These are phyloP conservation scores for Drosophila bipectinata DNA, from an alignment of 1,140 invertebrate genomes.

Conservation along the genomic window DNA sequence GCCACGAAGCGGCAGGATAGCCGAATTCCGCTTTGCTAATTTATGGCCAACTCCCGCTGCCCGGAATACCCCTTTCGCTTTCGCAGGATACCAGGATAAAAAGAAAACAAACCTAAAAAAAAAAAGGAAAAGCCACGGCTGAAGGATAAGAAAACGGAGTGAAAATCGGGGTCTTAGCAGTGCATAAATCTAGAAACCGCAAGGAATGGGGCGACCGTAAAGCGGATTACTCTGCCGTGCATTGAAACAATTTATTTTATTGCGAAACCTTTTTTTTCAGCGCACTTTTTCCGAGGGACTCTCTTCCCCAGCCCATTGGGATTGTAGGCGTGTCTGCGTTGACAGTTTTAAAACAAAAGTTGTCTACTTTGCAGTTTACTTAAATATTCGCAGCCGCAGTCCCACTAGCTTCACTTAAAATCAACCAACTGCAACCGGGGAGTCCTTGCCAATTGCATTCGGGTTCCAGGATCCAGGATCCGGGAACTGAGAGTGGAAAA, in stretches of 20 bases:
- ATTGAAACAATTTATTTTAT: slow-evolving; percentile 81
- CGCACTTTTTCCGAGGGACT: neutral
- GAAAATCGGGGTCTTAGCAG: slow-evolving; percentile 68
- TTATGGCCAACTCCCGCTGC: slow-evolving; percentile 49
- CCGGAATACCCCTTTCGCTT: slow-evolving; percentile 62
- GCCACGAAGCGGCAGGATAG: slow-evolving; percentile 47
- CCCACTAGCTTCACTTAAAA: slow-evolving; percentile 29
- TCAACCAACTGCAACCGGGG: slow-evolving; percentile 36
- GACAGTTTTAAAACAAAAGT: slow-evolving; percentile 80
- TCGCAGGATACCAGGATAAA: slow-evolving; percentile 7
- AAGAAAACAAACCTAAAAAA: neutral
- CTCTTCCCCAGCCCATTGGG: neutral
- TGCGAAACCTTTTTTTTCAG: slow-evolving; percentile 27
- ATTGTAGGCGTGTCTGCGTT: slow-evolving; percentile 58
- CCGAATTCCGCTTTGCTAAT: slow-evolving; percentile 68
- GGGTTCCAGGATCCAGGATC: neutral
- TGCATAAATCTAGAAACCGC: slow-evolving; percentile 77
- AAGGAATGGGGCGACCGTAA: slow-evolving; percentile 66
- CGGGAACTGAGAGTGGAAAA: slow-evolving; percentile 20
- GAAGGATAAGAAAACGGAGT: slow-evolving; percentile 41
- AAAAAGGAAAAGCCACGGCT: slow-evolving; percentile 1
- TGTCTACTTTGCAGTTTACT: slow-evolving; percentile 75
- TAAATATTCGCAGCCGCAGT: slow-evolving; percentile 59
- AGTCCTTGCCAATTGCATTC: slow-evolving; percentile 28
- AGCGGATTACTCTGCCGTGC: slow-evolving; percentile 75